Evolutionary conservation across 2,888 invertebrate genomes (phyloP), one percentile per base, ranked within the genome.

Genomic region (Macrosoma leucophasiata): DNA sequence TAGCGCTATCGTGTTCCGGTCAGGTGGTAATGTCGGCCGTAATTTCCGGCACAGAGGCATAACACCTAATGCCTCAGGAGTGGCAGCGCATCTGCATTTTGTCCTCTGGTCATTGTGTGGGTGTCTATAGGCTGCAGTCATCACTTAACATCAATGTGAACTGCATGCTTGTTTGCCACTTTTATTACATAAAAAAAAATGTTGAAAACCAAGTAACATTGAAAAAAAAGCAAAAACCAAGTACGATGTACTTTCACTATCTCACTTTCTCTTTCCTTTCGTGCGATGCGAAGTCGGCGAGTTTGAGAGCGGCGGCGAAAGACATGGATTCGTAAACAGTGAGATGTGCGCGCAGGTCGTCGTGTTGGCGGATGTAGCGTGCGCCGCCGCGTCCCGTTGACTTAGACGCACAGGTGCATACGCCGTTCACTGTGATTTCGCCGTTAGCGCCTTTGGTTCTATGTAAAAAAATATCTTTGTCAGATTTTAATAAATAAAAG

Each of bases 301-400:
- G 86, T 65, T 95, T 95, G 33, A 95, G 87, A 46, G 94, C 90
- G 2, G 94, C 92, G 0, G 94, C 92, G 30, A 93, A 86, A 55
- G 89, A 87, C 93, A 95, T 93, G 50, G 94, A 88, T 77, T 95
- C 94, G 56, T 91, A 86, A 26, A 93, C 90, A 32, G 93, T 90
- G 50, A 97, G 84, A 54, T 91, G 87, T 14, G 90, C 87, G 43
- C 94, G 86, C 56, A 94, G 73, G 57, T 90, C 85, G 63, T 93
- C 92, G 40, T 93, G 90, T 63, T 95, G 95, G 70, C 94, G 93
- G 58, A 95, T 95, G 79, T 94, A 95, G 52, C 93, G 91, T 1
- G 93, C 93, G 29, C 82, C 82, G 18, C 93, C 87, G 50, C 91
- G 89, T 17, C 90, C 88, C 49, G 91, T 87, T 22, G 90, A 84